A percentile compares a stretch with the other conserved stretches of the same genome.
phyloP scores from a whole-genome alignment of 37 sponge, comb jelly and placozoan genomes.

The Aphrocallistes beatrix region DNA sequence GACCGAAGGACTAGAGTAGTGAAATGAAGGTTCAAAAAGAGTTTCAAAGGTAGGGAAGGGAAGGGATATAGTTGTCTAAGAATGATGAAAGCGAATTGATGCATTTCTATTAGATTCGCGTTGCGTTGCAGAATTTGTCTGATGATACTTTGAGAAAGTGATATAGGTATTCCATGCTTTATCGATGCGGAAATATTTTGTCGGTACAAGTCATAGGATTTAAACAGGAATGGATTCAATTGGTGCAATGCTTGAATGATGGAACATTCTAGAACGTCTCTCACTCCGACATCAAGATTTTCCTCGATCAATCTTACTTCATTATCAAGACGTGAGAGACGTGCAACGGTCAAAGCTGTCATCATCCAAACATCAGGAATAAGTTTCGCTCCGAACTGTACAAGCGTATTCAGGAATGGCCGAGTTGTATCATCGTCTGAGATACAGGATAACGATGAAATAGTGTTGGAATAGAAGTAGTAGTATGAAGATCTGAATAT shows the following conservation, averaged over 20 bases:
- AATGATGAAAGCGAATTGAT: background rate
- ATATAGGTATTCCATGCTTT: background rate
- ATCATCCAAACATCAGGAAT: background rate
- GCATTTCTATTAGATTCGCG: background rate
- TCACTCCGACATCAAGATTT: background rate
- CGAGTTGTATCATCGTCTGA: background rate
- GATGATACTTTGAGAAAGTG: background rate
- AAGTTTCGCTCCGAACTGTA: background rate
- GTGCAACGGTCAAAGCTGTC: background rate
- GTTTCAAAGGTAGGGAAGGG: background rate
- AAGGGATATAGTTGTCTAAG: background rate
- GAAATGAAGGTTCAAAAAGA: background rate
- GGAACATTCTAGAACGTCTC: slow-evolving; percentile 5
- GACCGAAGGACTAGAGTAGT: background rate
- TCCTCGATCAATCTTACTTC: background rate
- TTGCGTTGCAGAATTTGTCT: too few species aligned
- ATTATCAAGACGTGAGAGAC: background rate
- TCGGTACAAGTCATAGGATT: background rate
- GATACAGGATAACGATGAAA: background rate
- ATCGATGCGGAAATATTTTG: background rate
- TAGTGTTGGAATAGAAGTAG: background rate
- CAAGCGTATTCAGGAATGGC: background rate
- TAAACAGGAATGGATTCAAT: background rate
- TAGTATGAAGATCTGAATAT: background rate
- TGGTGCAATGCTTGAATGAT: background rate